Evolutionary conservation across 35 echinoderm and acorn worm genomes (phyloP).

Genomic region (Apostichopus japonicus): DNA sequence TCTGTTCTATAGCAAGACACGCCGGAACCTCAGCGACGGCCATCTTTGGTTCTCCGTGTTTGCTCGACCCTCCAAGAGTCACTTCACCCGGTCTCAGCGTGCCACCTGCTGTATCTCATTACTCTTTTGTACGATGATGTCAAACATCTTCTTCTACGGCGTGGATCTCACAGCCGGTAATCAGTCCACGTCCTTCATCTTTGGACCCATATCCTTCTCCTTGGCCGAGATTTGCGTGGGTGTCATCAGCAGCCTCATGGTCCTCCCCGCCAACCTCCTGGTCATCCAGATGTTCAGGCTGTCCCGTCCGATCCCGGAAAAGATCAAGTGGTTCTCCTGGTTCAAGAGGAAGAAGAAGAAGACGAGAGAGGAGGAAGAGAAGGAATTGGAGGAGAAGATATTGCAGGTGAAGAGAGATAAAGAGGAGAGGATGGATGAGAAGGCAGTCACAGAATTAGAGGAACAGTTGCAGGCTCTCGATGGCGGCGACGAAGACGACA

Average conservation of each 20-base stretch:
- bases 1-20: conserved; percentile 96
- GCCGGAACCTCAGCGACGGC: conserved; percentile 92
- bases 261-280: conserved; percentile 84
- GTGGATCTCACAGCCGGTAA: conserved; percentile 72
- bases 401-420: conserved; percentile 55
- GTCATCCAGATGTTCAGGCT: conserved; percentile 93
- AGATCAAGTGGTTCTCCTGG: conserved; percentile 69
- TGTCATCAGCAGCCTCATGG: conserved; percentile 94
- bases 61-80: conserved; percentile 83
- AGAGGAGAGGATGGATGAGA: conserved; percentile 80
- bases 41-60: conserved; percentile 96
- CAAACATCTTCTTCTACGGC: conserved; percentile 96
- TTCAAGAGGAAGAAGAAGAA: conserved; percentile 58
- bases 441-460: conserved; percentile 76
- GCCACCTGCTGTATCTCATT: conserved; percentile 81
- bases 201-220: conserved; percentile 85
- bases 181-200: conserved; percentile 47
- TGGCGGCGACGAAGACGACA: conserved; percentile 47
- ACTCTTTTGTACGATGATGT: conserved; percentile 93
- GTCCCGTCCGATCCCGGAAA: conserved; percentile 66
- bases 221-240: conserved; percentile 78
- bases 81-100: conserved; percentile 79
- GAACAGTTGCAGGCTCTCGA: conserved; percentile 83
- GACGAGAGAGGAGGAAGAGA: conserved; percentile 28
- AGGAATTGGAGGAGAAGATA: conserved; percentile 25